A percentile compares a stretch with the other conserved stretches of the same genome.
Conservation (phyloP, 2,113 vertebrate genomes). For the Pelobates fuscus region DNA sequence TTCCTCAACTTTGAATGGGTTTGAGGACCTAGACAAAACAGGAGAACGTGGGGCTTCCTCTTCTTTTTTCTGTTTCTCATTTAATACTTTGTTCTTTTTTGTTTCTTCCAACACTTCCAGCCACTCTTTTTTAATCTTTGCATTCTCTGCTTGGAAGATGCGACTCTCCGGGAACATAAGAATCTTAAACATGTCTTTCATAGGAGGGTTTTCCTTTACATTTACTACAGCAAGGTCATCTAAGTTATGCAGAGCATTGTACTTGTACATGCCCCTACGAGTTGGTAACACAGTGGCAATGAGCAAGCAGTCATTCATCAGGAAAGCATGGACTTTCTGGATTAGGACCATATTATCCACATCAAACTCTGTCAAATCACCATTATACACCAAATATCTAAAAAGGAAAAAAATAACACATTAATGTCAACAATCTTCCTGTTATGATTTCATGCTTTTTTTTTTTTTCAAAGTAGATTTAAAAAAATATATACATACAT, state of each 20-base stretch:
- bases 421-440: too few relatives aligned
- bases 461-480: too few relatives aligned
- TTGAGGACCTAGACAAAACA: conserved; percentile 67
- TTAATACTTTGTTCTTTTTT: conserved; percentile 85
- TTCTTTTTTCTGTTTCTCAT: conserved; percentile 80
- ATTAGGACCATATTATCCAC: conserved; percentile 92
- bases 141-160: conserved; percentile 97
- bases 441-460: too few relatives aligned
- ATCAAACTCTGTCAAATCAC: conserved; percentile 91
- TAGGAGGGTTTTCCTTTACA: conserved; percentile 95
- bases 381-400: conserved; percentile 92
- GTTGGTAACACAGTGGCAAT: conserved; percentile 90
- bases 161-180: conserved; percentile 97
- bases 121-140: conserved; percentile 98
- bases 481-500: too few relatives aligned
- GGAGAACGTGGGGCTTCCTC: conserved; percentile 67
- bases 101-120: conserved; percentile 93
- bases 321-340: conserved; percentile 93
- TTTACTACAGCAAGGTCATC: conserved; percentile 93
- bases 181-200: conserved; percentile 99
- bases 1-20: conserved; percentile 75
- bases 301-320: conserved; percentile 95
- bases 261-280: conserved; percentile 86
- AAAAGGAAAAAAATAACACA: neutral
- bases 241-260: conserved; percentile 87